Evolutionary conservation across 2,113 vertebrate species (phyloP), one percentile per base, ranked within the genome.

Genomic region (Siphamia tubifer): DNA sequence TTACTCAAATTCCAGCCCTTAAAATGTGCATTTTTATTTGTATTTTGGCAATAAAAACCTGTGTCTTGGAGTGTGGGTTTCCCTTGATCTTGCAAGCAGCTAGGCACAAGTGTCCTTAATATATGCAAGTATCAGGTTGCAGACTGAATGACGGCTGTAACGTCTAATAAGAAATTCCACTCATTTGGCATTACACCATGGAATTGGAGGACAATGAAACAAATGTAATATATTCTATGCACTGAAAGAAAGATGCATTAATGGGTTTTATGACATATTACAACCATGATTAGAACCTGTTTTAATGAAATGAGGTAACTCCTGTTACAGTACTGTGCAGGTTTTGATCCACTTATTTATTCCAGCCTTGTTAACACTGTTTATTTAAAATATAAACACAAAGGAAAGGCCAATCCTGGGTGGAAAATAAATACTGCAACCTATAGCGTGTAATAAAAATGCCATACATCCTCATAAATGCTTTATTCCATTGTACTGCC

Each of bases 281-380:
- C 12, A 10, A 19, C 6, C 19, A 1, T 36, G 12, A 47, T 4
- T 3, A 2, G 38, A 8, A 16, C 27, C 12, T 64, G 35, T 3
- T 69, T 63, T 74, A 30, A 64, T 35, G 27, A 43, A 39, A 25
- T 36, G 65, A 77, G 64, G 61, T 73, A 54, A 43, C 13, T 40
- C 2, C 19, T 27, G 17, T 51, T 60, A 76, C 67, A 70, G 52
- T 31, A 1, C 19, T 2, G 13, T 40, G n/a, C 25, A 39, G 17
- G 49, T 43, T 30, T 40, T 27, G 55, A 74, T 49, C 57, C 32
- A 53, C 55, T 25, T 58, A 8, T 55, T 42, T 23, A 43, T 58
- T 28, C 42, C 9, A 45, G 11, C 8, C 21, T 48, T 23, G 11
- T 40, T 28, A 38, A 2, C 6, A 42, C 36, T 8, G 28, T 49